Conservation (phyloP, 2,888 invertebrate species). For the Tinea semifulvella region DNA sequence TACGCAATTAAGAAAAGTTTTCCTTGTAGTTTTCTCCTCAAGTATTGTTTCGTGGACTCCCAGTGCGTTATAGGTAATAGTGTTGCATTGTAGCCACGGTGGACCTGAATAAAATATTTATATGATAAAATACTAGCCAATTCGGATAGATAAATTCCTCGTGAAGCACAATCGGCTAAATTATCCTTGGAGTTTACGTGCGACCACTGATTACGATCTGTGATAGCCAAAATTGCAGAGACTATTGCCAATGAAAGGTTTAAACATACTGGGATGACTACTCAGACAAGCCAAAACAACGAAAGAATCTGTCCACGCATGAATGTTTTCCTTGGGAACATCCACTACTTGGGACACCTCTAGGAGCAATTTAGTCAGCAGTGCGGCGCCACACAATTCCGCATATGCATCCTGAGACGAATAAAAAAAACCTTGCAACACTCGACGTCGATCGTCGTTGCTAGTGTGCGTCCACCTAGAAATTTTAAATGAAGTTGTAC, state of each 20-base stretch:
- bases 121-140: constrained; percentile 14
- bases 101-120: constrained; percentile 15
- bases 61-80: background rate
- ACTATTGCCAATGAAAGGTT: constrained; percentile 21
- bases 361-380: constrained; percentile 20
- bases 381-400: constrained; percentile 22
- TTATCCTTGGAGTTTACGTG: constrained; percentile 18
- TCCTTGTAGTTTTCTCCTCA: background rate
- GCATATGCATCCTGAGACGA: constrained; percentile 22
- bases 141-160: constrained; percentile 15
- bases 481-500: constrained; percentile 11
- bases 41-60: background rate
- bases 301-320: too few relatives aligned
- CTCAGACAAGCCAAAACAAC: too few relatives aligned
- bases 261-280: constrained; percentile 22
- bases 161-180: constrained; percentile 19
- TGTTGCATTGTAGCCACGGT: constrained; percentile 8
- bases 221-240: constrained; percentile 19
- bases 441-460: background rate
- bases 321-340: constrained; percentile 20
- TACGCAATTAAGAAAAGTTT: background rate
- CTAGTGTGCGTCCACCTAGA: constrained; percentile 15
- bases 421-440: constrained; percentile 22
- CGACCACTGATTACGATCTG: constrained; percentile 14
- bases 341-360: constrained; percentile 21